These are phyloP conservation scores for Gorsachius magnificus DNA, from an alignment of 2,797 vertebrate genomes.

Conservation along the genomic window DNA sequence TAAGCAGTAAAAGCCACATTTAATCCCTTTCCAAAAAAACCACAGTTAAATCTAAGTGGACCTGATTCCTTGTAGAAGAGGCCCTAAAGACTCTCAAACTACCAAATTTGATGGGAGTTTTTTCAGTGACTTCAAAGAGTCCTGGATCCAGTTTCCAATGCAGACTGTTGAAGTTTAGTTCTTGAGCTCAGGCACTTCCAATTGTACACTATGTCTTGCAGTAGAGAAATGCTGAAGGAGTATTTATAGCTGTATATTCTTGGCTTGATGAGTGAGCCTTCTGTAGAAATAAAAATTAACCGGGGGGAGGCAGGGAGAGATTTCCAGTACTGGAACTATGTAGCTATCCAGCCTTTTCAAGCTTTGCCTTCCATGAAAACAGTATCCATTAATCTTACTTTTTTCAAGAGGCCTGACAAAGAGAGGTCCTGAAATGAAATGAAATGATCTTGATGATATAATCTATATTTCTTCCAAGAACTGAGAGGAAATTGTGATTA, in stretches of 20 bases:
- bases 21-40: background rate
- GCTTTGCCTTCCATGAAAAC: background rate
- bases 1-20: background rate
- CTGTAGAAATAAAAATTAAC: background rate
- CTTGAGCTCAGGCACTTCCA: background rate
- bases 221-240: background rate
- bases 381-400: background rate
- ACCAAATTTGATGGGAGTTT: background rate
- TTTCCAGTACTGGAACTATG: background rate
- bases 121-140: background rate
- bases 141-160: background rate
- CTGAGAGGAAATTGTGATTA: background rate
- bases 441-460: background rate
- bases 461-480: background rate
- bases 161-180: background rate
- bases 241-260: constrained; percentile 19
- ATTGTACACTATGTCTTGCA: background rate
- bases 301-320: background rate
- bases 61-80: background rate
- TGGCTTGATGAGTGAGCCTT: background rate
- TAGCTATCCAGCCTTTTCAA: background rate
- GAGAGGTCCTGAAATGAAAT: background rate
- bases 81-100: background rate
- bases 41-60: background rate
- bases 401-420: background rate